phyloP scores from a whole-genome alignment of 1,140 invertebrate species.

The Drosophila nannoptera region DNA sequence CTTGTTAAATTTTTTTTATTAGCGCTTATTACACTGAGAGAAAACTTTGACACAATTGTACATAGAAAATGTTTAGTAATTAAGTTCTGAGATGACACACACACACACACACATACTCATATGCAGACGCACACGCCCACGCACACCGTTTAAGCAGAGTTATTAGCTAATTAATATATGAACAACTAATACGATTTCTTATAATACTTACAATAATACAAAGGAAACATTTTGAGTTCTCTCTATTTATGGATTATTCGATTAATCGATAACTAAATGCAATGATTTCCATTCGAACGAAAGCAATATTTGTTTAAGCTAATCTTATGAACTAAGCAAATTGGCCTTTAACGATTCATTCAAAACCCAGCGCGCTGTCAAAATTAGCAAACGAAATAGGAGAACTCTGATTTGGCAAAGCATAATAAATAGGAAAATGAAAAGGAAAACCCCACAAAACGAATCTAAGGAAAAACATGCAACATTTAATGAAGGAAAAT shows the following conservation, averaged over 20 bases:
- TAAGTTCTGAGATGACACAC: constrained; percentile 26
- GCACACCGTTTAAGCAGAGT: background rate
- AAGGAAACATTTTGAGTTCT: constrained; percentile 18
- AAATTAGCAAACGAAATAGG: constrained; percentile 12
- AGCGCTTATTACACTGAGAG: constrained; percentile 56
- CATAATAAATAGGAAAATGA: background rate
- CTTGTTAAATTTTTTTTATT: constrained; percentile 42
- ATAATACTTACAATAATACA: constrained; percentile 18
- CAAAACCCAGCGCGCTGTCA: constrained; percentile 22
- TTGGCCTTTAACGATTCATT: constrained; percentile 46
- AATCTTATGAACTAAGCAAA: constrained; percentile 36
- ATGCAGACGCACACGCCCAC: constrained; percentile 14
- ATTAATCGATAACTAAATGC: constrained; percentile 12
- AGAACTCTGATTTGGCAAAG: constrained; percentile 12
- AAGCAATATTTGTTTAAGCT: constrained; percentile 69
- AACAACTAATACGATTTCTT: constrained; percentile 12
- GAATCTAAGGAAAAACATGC: constrained; percentile 15
- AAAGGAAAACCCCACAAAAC: constrained; percentile 17
- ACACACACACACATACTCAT: constrained; percentile 1
- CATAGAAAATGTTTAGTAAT: constrained; percentile 35
- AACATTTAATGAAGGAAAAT: constrained; percentile 32
- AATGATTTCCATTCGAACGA: constrained; percentile 39
- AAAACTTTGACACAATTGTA: constrained; percentile 44
- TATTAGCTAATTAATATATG: constrained; percentile 20
- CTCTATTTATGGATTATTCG: background rate